Evolutionary conservation across 1,140 invertebrate genomes (phyloP), one percentile per base, ranked within the genome.

Genomic region (Chironomus tepperi): DNA sequence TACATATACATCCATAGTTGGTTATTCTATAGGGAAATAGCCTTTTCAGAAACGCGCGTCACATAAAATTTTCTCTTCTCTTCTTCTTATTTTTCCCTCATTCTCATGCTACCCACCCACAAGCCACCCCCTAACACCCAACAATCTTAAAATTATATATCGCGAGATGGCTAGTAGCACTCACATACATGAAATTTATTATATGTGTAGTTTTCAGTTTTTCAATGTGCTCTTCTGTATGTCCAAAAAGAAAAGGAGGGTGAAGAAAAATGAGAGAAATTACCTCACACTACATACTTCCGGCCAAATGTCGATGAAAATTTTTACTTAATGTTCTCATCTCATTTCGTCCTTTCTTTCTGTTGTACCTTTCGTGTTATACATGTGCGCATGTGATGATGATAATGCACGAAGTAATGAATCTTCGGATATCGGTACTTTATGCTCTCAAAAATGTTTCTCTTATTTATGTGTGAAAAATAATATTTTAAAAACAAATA

Each of bases 161-260:
- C 65, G 65, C 65, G 65, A 70, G 16, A 70, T 70, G 65, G 65
- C 65, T 70, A 70, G 65, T 18, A 21, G 65, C 65, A 70, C 65
- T 70, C 65, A 57, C 12, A 70, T 70, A 70, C 18, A 70, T 70
- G 65, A 16, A 70, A 70, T 70, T 70, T 70, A 70, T 70, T 70
- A 70, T 70, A 70, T 70, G 65, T 70, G 65, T 70, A 70, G 65
- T 70, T 70, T 70, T 70, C 18, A 19, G 24, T 34, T 34, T 34
- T 34, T 34, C 24, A 34, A 34, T 34, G 24, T 5, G 24, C 24
- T 18, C 65, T 70, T 70, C 8, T 21, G 18, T 70, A 18, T 21
- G 65, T 70, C 16, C 65, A 70, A 70, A 70, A 70, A 70, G 10
- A 18, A 70, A 70, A 19, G 18, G 19, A 7, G 18, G 19, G n/a